Percentiles rank a stretch among this genome's conserved stretches.
Conservation (phyloP, 2,797 vertebrate species). For the Anomalospiza imberbis region DNA sequence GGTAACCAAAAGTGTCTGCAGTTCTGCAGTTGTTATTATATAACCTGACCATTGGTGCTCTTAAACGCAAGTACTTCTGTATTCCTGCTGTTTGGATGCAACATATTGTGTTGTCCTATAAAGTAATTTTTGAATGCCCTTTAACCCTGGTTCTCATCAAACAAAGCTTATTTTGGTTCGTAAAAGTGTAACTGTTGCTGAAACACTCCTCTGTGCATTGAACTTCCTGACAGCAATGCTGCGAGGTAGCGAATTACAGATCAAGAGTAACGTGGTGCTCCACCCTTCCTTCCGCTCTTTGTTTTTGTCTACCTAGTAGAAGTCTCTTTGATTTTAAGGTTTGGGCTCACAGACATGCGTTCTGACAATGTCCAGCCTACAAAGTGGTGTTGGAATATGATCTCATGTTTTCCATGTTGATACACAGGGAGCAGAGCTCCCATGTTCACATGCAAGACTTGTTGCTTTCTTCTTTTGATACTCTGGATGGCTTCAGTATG, state of each 20-base stretch:
- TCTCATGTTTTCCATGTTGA: neutral
- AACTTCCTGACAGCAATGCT: constrained; percentile 28
- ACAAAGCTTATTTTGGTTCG: neutral
- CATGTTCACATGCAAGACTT: accelerated
- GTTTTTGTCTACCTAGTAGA: constrained; percentile 43
- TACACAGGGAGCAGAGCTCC: neutral
- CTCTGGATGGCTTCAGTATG: neutral
- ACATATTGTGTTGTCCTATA: neutral
- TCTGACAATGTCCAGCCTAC: neutral
- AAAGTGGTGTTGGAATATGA: neutral
- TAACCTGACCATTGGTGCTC: neutral
- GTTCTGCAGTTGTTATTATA: neutral
- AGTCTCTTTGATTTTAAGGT: constrained; percentile 41
- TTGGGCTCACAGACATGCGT: neutral
- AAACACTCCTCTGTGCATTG: neutral
- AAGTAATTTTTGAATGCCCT: neutral
- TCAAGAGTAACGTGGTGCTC: neutral
- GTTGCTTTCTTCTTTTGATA: neutral
- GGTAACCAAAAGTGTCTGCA: neutral
- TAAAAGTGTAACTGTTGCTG: neutral
- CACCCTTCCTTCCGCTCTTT: constrained; percentile 71
- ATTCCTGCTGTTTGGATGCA: neutral
- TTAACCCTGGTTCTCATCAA: neutral
- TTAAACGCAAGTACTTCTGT: neutral
- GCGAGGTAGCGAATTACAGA: neutral